Conservation (phyloP, 2,113 vertebrate genomes). For the Trichomycterus rosablanca region DNA sequence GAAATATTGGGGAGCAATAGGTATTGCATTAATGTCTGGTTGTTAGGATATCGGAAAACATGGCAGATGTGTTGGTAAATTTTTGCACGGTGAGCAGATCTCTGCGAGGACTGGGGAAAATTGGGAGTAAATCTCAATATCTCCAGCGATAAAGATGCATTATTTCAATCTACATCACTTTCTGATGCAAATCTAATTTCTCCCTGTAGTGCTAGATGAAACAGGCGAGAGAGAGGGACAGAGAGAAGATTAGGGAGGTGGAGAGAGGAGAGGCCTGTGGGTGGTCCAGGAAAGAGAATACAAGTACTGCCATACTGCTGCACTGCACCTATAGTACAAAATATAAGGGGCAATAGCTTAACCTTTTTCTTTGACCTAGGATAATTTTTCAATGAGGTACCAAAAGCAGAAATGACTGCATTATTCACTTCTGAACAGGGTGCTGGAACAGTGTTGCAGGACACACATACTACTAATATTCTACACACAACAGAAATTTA, state of each 20-base stretch:
- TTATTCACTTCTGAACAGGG: too few species aligned
- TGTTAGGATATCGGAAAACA: conserved; percentile 69
- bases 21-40: conserved; percentile 70
- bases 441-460: too few species aligned
- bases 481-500: too few species aligned
- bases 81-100: conserved; percentile 82
- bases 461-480: too few species aligned
- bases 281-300: conserved; percentile 1
- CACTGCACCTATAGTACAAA: too few species aligned
- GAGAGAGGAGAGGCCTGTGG: conserved; percentile 33
- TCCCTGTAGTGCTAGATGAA: conserved; percentile 60
- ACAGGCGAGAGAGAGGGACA: conserved; percentile 8
- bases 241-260: conserved; percentile 70
- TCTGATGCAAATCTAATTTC: conserved; percentile 92
- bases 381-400: too few species aligned
- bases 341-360: too few species aligned
- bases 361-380: too few species aligned
- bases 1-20: conserved; percentile 70
- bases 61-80: conserved; percentile 83
- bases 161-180: conserved; percentile 88
- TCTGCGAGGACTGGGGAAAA: conserved; percentile 78
- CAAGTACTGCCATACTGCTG: background rate
- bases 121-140: conserved; percentile 87
- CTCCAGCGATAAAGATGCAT: conserved; percentile 88
- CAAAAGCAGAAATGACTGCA: too few species aligned